Evolutionary conservation across 2,797 vertebrate species (phyloP).

Genomic region (Sebastes cheni): DNA sequence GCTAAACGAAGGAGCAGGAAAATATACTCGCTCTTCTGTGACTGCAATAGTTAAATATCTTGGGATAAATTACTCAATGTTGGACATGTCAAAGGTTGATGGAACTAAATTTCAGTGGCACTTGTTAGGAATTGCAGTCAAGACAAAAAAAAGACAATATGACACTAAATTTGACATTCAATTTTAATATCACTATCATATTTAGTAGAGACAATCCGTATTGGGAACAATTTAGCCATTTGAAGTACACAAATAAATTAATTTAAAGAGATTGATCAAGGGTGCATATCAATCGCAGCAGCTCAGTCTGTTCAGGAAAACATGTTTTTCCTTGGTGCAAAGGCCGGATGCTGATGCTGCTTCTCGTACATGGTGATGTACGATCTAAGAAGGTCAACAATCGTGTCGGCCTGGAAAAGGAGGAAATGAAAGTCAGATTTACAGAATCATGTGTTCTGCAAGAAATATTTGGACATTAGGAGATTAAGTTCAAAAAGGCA

Average conservation of each 20-base stretch:
- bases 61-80: not conserved
- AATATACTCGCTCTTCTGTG: not conserved
- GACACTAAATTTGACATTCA: not conserved
- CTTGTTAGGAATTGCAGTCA: not conserved
- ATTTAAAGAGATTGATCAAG: not conserved
- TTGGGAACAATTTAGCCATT: not conserved
- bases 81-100: not conserved
- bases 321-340: slow-evolving; percentile 62
- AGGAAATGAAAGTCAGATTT: not conserved
- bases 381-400: slow-evolving; percentile 91
- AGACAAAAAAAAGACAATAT: not conserved
- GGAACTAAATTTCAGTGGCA: not conserved
- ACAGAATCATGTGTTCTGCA: not conserved
- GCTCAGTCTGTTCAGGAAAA: slow-evolving; percentile 41
- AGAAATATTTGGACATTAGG: not conserved
- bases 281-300: not conserved
- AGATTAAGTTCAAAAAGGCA: not conserved
- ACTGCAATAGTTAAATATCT: not conserved
- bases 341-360: slow-evolving; percentile 59
- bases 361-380: slow-evolving; percentile 87
- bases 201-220: not conserved
- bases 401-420: slow-evolving; percentile 86
- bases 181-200: not conserved
- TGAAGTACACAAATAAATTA: not conserved
- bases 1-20: not conserved